Percentiles rank a stretch among this genome's conserved stretches.
Conservation (phyloP, 2,888 invertebrate genomes). For the Melieria crassipennis region DNA sequence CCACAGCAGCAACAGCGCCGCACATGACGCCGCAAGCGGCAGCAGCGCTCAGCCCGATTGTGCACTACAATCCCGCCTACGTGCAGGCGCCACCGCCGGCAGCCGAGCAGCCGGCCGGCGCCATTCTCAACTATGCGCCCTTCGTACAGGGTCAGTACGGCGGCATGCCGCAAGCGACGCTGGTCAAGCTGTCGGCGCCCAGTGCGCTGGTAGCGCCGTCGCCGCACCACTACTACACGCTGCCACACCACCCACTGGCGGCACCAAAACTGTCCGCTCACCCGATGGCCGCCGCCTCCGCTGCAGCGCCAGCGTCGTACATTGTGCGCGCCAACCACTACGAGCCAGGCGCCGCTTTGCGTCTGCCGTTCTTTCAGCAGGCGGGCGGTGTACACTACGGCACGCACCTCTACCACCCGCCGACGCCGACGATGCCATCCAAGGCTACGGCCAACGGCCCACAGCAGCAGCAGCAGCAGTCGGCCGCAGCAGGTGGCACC, state of each 20-base stretch:
- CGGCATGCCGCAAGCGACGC: slow-evolving; percentile 23
- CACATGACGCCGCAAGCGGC: slow-evolving; percentile 18
- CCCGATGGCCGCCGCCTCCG: slow-evolving; percentile 20
- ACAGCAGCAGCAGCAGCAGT: slow-evolving; percentile 42
- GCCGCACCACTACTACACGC: slow-evolving; percentile 7
- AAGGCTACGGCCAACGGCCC: slow-evolving; percentile 37
- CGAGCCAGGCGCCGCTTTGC: slow-evolving; percentile 26
- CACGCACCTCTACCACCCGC: slow-evolving; percentile 58
- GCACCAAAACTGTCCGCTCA: slow-evolving; percentile 24
- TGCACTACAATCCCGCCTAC: slow-evolving; percentile 57
- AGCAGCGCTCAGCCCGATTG: slow-evolving; percentile 5
- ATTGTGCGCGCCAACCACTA: slow-evolving; percentile 9
- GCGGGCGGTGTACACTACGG: slow-evolving; percentile 59
- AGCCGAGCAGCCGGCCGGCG: background rate
- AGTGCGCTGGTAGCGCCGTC: slow-evolving; percentile 7
- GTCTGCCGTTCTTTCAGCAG: slow-evolving; percentile 55
- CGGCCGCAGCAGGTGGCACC: slow-evolving; percentile 21
- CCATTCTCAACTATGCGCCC: slow-evolving; percentile 16
- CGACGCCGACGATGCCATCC: slow-evolving; percentile 39
- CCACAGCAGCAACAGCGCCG: slow-evolving; percentile 21
- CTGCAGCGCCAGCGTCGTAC: slow-evolving; percentile 11
- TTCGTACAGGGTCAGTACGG: slow-evolving; percentile 38
- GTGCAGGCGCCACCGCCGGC: slow-evolving; percentile 43
- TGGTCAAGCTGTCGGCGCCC: slow-evolving; percentile 26
- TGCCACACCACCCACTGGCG: slow-evolving; percentile 20